Evolutionary conservation across 1,140 invertebrate genomes (phyloP).

Genomic region (Apolygus lucorum): DNA sequence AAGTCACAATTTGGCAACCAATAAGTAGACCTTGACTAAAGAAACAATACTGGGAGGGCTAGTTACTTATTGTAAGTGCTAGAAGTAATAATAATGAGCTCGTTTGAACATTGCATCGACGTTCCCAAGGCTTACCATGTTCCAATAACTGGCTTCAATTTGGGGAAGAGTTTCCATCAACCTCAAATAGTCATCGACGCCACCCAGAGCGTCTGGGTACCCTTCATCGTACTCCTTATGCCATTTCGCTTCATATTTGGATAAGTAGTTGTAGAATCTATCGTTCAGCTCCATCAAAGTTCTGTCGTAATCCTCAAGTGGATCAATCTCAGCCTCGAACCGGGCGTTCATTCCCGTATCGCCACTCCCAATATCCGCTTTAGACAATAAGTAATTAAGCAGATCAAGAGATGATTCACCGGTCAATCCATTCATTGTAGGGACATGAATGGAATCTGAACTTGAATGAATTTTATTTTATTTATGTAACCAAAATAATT

Average conservation of each 20-base stretch:
- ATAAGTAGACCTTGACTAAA: no score
- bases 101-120: background rate
- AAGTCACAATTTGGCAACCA: no score
- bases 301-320: background rate
- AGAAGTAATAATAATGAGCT: background rate
- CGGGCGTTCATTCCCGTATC: no score
- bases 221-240: slow-evolving; percentile 14
- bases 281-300: background rate
- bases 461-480: background rate
- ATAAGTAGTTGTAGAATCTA: background rate
- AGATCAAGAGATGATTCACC: no score
- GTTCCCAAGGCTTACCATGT: slow-evolving; percentile 1
- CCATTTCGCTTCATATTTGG: slow-evolving; percentile 1
- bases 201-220: slow-evolving; percentile 1
- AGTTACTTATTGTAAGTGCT: no score
- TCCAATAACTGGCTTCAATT: background rate
- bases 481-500: no score
- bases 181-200: slow-evolving; percentile 8
- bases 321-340: background rate
- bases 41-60: no score
- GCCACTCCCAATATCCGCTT: no score
- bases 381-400: no score
- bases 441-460: no score
- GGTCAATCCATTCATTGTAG: no score
- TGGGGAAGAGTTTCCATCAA: slow-evolving; percentile 2